Base-by-base conservation (phyloP, 2,797 vertebrate species). In the Lutjanus campechanus region DNA sequence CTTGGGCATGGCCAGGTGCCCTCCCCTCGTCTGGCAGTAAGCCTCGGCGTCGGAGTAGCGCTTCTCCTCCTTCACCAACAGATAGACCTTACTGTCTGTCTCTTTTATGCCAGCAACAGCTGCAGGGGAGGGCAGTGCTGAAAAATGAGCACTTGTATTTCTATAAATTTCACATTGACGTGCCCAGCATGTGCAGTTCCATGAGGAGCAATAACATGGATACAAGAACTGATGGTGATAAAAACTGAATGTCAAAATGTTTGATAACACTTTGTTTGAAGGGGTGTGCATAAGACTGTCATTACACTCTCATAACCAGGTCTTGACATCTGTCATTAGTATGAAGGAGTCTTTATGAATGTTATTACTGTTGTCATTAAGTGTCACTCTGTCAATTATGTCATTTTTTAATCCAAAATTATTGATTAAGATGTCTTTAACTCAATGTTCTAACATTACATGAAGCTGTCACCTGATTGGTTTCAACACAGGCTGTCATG, bases 81-180 rank as follows among this genome's bases (percentile, higher is more conserved):
- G 96, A 88, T 99, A 99, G 62, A 98, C 95, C 94, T 98, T 99
- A 90, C 92, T 96, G 79, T 99, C 98, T 9, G 97, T 97, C 95
- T 99, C 98, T 36, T 97, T 98, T 93, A 99, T 96, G 89, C 98
- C 98, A 77, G 98, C 98, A 47, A 99, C 98, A 96, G 97, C 98
- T 99, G 98, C 97, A 91, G 97, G 96, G 97, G 97, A 97, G 96
- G 97, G 97, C 96, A 97, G 97, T 95, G 97, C 98, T 97, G 97
- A 96, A 97, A 97, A 96, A 97, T 97, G 97, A 98, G 96, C 97
- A 96, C 97, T 96, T 91, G 95, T 91, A 92, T 97, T 96, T 97
- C 97, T 95, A 96, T 96, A 93, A 94, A 95, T 96, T 90, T 96
- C 91, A 94, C 95, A 96, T 91, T 90, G 89, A 93, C 89, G 87